A percentile compares a stretch with the other conserved stretches of the same genome.
Conservation (phyloP, 2,888 invertebrate genomes). For the Athalia cordata region DNA sequence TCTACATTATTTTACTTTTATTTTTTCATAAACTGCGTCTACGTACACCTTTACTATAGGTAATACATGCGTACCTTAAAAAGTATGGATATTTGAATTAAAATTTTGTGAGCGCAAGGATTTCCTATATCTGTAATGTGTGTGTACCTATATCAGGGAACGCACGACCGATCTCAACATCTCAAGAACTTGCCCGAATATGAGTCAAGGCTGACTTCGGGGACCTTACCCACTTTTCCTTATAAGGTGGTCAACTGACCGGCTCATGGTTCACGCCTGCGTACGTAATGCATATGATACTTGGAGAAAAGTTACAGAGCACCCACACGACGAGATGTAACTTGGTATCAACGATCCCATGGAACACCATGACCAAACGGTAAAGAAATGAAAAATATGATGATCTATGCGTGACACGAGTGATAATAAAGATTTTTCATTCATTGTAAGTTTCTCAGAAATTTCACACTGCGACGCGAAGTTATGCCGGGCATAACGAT, state of each 20-base stretch:
- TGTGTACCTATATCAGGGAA: conserved; percentile 18
- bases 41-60: too few relatives aligned
- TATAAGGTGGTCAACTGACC: conserved; percentile 64
- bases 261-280: conserved; percentile 45
- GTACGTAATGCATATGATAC: conserved; percentile 34
- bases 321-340: conserved; percentile 3
- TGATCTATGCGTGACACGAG: too few relatives aligned
- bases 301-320: conserved; percentile 7
- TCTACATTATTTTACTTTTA: too few relatives aligned
- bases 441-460: too few relatives aligned
- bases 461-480: too few relatives aligned
- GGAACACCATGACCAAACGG: too few relatives aligned
- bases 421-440: too few relatives aligned
- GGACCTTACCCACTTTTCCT: conserved; percentile 69
- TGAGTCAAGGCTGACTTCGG: conserved; percentile 65
- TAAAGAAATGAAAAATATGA: too few relatives aligned
- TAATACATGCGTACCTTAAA: too few relatives aligned
- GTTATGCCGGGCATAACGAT: too few relatives aligned
- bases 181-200: conserved; percentile 48
- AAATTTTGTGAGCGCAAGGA: background rate
- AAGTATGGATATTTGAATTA: background rate
- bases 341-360: background rate
- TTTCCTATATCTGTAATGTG: conserved; percentile 8
- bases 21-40: too few relatives aligned
- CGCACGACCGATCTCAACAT: conserved; percentile 43